Percentiles rank a stretch among this genome's conserved stretches.
These are phyloP conservation scores for Leuciscus waleckii DNA, from an alignment of 2,797 vertebrate genomes.

Conservation along the genomic window DNA sequence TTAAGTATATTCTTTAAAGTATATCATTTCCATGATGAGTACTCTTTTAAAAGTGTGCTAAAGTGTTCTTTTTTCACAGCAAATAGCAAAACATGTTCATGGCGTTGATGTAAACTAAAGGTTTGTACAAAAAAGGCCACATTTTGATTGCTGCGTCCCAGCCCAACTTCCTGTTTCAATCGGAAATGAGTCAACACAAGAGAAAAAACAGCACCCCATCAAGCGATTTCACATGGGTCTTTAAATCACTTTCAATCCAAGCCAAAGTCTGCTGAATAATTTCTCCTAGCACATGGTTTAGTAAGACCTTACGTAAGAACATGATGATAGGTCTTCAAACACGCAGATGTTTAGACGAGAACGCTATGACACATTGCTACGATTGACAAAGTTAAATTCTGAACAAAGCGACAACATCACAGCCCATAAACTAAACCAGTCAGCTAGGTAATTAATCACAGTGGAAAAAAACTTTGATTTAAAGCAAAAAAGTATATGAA, in stretches of 20 bases:
- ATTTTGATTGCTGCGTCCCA: no score
- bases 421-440: background rate
- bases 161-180: background rate
- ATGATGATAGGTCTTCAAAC: background rate
- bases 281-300: background rate
- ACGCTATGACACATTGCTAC: background rate
- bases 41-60: background rate
- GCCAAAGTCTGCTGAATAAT: slow-evolving; percentile 13
- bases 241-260: slow-evolving; percentile 3
- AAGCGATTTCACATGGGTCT: background rate
- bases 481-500: background rate
- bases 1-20: background rate
- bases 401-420: background rate
- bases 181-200: background rate
- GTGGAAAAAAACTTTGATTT: background rate
- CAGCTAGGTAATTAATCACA: no score
- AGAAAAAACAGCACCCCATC: background rate
- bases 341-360: slow-evolving; percentile 3
- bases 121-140: background rate
- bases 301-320: background rate
- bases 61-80: background rate
- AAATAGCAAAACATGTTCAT: background rate
- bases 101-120: background rate
- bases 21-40: background rate
- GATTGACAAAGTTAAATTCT: background rate